Conservation (phyloP, 2,888 invertebrate species). For the Dolomedes plantarius region DNA sequence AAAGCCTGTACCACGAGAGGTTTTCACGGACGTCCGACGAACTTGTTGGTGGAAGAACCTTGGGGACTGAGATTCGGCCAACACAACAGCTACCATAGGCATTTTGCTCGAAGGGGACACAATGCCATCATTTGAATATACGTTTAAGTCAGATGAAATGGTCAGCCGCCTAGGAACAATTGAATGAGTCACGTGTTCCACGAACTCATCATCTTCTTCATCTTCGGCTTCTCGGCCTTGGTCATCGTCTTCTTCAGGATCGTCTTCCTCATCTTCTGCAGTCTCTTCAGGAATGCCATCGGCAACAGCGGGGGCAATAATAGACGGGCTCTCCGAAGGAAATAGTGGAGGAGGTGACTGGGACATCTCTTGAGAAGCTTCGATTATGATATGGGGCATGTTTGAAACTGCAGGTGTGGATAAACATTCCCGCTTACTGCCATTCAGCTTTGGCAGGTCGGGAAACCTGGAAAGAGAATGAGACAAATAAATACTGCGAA, state of each 20-base stretch:
- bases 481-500: no score
- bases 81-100: conserved; percentile 45
- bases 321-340: conserved; percentile 28
- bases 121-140: conserved; percentile 57
- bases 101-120: conserved; percentile 35
- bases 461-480: conserved; percentile 44
- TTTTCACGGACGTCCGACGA: conserved; percentile 35
- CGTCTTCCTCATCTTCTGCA: conserved; percentile 45
- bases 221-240: conserved; percentile 26
- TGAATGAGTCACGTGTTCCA: conserved; percentile 38
- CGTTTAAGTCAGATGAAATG: conserved; percentile 50
- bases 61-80: conserved; percentile 34
- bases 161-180: conserved; percentile 53
- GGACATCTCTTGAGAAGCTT: conserved; percentile 62
- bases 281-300: conserved; percentile 50
- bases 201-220: conserved; percentile 44
- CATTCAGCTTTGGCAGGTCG: conserved; percentile 51
- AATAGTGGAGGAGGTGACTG: conserved; percentile 40
- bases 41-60: conserved; percentile 53
- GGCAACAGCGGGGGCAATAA: conserved; percentile 16
- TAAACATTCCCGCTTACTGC: conserved; percentile 53
- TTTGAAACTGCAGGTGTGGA: conserved; percentile 52
- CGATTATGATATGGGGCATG: conserved; percentile 73
- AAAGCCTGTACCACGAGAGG: conserved; percentile 17
- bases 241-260: conserved; percentile 41